Base-by-base conservation (phyloP, 53 echinoderm and acorn worm genomes). In the Echinometra lucunter region DNA sequence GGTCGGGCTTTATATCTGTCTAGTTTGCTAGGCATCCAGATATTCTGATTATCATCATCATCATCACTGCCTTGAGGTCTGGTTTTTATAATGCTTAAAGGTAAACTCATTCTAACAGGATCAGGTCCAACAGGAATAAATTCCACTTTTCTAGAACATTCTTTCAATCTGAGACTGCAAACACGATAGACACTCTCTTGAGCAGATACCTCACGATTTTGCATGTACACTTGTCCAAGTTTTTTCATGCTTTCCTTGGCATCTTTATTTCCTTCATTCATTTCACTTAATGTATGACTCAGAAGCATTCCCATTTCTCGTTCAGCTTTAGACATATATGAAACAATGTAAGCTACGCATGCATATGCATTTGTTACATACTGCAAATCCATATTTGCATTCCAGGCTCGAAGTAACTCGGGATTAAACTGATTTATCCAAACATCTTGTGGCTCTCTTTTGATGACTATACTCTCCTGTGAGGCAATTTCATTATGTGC, bases 381-480 rank as follows among this genome's bases (percentile, higher is more conserved):
- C 57, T 97, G 96, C 49, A 97, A 88, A 74, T 97, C 95, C 94
- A 96, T 97, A 37, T 97, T 95, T 1, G 95, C 97, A 94, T 97
- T 97, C 97, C 97, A 96, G 16, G 89, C 80, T 49, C 95, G 38
- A 25, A 95, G 21, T 8, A 95, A 95, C 37, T 90, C 40, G 53
- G 96, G 96, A 95, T 97, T 97, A 44, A 95, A 97, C 11, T 93
- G 69, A 95, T 96, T 97, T 2, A 96, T 93, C 97, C 96, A 96
- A 44, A 69, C 89, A 72, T 96, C 97, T 70, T 88, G 58, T 16
- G 78, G 89, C 18, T 95, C n/a, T 91, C 97, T 90, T 45, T 92
- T 95, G 4, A 96, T 72, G 42, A 96, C 75, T 57, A 96, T 66
- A 70, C 45, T 96, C 12, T 87, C 27, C 57, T 96, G 91, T 17